These are phyloP conservation scores for Callosobruchus maculatus DNA, from an alignment of 2,888 invertebrate species.

Conservation along the genomic window DNA sequence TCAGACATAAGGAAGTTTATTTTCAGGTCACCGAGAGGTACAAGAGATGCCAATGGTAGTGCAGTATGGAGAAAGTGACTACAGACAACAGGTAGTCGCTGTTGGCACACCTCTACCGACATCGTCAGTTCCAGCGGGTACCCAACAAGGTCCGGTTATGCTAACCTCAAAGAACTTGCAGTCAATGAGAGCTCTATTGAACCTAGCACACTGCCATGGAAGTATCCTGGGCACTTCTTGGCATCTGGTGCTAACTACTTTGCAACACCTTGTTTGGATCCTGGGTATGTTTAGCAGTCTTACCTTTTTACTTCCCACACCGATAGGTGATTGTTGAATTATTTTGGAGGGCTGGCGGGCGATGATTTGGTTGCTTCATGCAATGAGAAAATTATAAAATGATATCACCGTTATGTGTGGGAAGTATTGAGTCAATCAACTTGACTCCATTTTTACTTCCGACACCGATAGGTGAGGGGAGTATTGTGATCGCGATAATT, in stretches of 20 bases:
- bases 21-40: slow-evolving; percentile 51
- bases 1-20: background rate
- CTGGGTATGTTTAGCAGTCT: slow-evolving; percentile 51
- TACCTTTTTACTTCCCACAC: no score
- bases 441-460: no score
- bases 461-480: no score
- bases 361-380: no score
- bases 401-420: no score
- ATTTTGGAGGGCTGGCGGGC: no score
- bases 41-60: slow-evolving; percentile 55
- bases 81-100: slow-evolving; percentile 92
- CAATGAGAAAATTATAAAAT: no score
- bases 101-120: slow-evolving; percentile 94
- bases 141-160: slow-evolving; percentile 90
- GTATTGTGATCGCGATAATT: no score
- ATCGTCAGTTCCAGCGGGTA: slow-evolving; percentile 71
- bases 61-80: slow-evolving; percentile 66
- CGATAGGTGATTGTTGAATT: no score
- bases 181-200: slow-evolving; percentile 88
- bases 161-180: slow-evolving; percentile 96
- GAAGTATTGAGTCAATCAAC: no score
- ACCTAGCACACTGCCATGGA: slow-evolving; percentile 88
- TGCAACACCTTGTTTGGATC: slow-evolving; percentile 94
- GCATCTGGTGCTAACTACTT: slow-evolving; percentile 92
- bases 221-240: slow-evolving; percentile 89